A percentile compares a stretch with the other conserved stretches of the same genome.
Conservation (phyloP, 2,113 vertebrate genomes). For the Polypterus bichir region DNA sequence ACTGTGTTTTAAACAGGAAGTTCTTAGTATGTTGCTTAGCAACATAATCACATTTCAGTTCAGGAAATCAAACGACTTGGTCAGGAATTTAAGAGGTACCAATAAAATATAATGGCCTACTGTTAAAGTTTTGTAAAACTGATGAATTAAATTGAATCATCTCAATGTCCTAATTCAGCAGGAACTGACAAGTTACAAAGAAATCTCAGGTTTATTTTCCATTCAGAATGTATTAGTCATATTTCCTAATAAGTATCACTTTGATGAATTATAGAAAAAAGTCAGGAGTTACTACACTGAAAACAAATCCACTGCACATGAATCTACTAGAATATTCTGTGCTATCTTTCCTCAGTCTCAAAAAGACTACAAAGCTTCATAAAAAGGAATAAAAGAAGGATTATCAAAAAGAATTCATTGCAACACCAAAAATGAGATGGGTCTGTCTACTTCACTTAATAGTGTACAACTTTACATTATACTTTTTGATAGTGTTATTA, state of each 20-base stretch:
- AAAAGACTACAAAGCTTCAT: no score
- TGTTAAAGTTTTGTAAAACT: conserved; percentile 1
- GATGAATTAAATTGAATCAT: not conserved
- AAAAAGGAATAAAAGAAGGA: no score
- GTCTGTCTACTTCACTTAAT: no score
- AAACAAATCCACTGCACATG: not conserved
- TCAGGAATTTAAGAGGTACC: conserved; percentile 35
- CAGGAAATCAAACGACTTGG: conserved; percentile 53
- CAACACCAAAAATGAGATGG: no score
- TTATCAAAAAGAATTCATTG: no score
- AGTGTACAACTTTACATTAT: no score
- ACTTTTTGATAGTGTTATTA: no score
- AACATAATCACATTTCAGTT: conserved; percentile 51
- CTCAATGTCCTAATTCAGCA: no score
- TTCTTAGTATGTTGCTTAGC: conserved; percentile 46
- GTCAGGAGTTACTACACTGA: not conserved
- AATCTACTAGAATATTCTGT: not conserved
- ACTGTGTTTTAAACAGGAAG: conserved; percentile 54
- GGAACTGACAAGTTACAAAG: no score
- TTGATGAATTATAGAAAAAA: not conserved
- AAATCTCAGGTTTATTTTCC: not conserved
- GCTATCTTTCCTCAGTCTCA: not conserved
- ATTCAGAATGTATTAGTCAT: not conserved
- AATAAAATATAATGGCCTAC: conserved; percentile 3
- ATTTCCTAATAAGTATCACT: not conserved